These are phyloP conservation scores for Drosophila birchii DNA, from an alignment of 2,888 invertebrate species.

Conservation along the genomic window DNA sequence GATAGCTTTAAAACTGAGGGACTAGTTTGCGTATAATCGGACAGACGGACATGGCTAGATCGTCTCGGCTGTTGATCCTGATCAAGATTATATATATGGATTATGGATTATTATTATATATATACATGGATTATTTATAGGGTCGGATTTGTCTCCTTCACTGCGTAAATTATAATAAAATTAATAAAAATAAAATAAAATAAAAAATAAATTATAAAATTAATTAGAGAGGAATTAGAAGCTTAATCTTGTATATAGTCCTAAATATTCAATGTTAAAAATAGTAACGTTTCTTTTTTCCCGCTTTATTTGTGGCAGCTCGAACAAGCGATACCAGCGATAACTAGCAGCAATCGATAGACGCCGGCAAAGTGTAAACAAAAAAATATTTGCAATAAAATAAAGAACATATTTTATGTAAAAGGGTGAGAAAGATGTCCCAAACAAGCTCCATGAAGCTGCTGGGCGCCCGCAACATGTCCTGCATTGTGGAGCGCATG, in stretches of 20 bases:
- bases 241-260: not conserved
- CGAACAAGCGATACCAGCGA: slow-evolving; percentile 6
- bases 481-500: slow-evolving; percentile 89
- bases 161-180: no score
- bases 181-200: no score
- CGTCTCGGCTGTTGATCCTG: no score
- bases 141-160: no score
- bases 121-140: no score
- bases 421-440: slow-evolving; percentile 67
- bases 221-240: not conserved
- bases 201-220: no score
- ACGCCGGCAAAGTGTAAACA: slow-evolving; percentile 36
- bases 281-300: not conserved
- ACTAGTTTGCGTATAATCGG: no score
- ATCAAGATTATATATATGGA: no score
- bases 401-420: not conserved
- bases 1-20: no score
- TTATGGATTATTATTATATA: no score
- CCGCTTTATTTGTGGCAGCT: not conserved
- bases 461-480: slow-evolving; percentile 83
- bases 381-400: not conserved
- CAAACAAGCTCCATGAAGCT: slow-evolving; percentile 83
- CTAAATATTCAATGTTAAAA: not conserved
- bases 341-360: not conserved
- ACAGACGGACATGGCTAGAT: no score